Evolutionary conservation across 2,888 invertebrate genomes (phyloP).

Genomic region (Dusona sp.): DNA sequence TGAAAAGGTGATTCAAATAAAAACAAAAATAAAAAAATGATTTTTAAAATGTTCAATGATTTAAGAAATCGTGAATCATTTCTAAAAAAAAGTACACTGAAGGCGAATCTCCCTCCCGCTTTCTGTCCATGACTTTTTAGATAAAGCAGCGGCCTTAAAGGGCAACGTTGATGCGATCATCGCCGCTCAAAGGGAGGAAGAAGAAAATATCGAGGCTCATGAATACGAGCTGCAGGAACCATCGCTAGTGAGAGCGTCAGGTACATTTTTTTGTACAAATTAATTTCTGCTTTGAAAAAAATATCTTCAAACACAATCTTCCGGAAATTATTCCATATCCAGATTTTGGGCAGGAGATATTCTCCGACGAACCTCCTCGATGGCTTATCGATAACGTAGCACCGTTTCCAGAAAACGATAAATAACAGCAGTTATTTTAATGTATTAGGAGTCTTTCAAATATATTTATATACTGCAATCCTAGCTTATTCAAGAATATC

Average conservation of each 20-base stretch:
- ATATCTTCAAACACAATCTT: background rate
- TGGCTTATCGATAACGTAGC: slow-evolving; percentile 25
- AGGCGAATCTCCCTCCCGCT: too few species aligned
- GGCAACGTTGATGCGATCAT: slow-evolving; percentile 1
- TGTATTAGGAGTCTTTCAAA: background rate
- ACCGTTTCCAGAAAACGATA: slow-evolving; percentile 5
- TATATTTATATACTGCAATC: background rate
- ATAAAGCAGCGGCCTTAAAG: slow-evolving; percentile 16
- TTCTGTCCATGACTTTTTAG: slow-evolving; percentile 9
- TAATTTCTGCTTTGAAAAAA: background rate
- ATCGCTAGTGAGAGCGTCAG: background rate
- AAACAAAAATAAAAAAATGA: too few species aligned
- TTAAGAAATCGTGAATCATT: too few species aligned
- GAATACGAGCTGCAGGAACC: background rate
- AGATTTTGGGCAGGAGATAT: background rate
- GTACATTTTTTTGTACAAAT: background rate
- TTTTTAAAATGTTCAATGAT: too few species aligned
- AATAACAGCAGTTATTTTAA: background rate
- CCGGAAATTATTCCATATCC: background rate
- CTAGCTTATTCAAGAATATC: background rate
- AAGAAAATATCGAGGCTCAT: background rate
- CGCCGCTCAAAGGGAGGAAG: background rate
- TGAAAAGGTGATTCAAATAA: too few species aligned
- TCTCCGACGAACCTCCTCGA: background rate
- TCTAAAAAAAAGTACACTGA: too few species aligned